Evolutionary conservation across 2,797 vertebrate genomes (phyloP), one percentile per base, ranked within the genome.

Genomic region (Onychomys leucogaster): DNA sequence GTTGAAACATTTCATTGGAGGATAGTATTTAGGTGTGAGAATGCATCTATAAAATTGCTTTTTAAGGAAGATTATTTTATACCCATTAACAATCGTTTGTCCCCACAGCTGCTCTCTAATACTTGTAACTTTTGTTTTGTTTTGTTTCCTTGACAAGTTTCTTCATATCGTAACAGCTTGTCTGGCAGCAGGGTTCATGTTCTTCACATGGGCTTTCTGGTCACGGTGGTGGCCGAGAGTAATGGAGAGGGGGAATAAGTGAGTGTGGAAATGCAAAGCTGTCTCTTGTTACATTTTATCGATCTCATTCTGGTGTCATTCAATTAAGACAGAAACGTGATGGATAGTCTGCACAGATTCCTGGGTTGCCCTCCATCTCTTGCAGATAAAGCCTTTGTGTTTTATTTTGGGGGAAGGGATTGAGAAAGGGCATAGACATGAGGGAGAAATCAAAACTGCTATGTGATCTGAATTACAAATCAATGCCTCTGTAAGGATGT

Each of bases 261-360:
- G 98, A 98, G 98, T 98, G 98, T 98, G 98, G 98, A 99, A 99
- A 99, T 99, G 98, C 98, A 98, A 98, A 98, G 92, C 98, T 98
- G 98, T 98, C 98, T 99, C 98, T 98, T 98, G 98, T 99, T 99
- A 98, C 98, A 90, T 98, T 97, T 99, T 99, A 99, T 99, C 76
- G 98, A 99, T 99, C 98, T 98, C 98, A 96, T 98, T 99, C 97
- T 98, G 96, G 97, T 99, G 98, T 99, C 99, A 98, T 99, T 99
- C 98, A 99, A 99, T 99, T 99, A 98, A 98, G 98, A 98, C 98
- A 98, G 98, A 98, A 99, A 99, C 98, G 98, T 99, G 98, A 99
- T 99, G 98, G 98, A 99, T 99, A 98, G 98, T 98, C 98, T 98
- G 97, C 97, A 96, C 97, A 98, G 98, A 98, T 98, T 98, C 97